A percentile compares a stretch with the other conserved stretches of the same genome.
Conservation (phyloP, 2,888 invertebrate species). For the Nemotelus pantherinus region DNA sequence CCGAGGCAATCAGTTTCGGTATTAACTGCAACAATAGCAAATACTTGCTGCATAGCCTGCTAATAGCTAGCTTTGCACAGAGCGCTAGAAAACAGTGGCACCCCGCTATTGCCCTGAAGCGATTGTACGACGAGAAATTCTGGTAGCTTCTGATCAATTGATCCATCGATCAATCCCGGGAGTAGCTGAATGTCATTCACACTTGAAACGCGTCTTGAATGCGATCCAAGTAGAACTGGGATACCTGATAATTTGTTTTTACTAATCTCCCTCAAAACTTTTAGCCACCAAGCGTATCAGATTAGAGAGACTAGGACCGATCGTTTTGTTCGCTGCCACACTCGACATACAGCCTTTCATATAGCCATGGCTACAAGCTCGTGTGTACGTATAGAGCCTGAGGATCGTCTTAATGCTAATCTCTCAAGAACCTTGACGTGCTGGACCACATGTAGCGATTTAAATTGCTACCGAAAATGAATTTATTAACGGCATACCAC, state of each 20-base stretch:
- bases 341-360: neutral
- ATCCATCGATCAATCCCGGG: slow-evolving; percentile 26
- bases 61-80: neutral
- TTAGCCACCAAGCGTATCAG: slow-evolving; percentile 32
- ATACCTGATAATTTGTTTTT: neutral
- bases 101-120: neutral
- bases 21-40: slow-evolving; percentile 20
- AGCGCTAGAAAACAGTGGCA: slow-evolving; percentile 22
- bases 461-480: slow-evolving; percentile 52
- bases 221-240: neutral
- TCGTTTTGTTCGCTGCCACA: slow-evolving; percentile 1
- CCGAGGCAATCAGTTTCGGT: slow-evolving; percentile 34
- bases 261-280: neutral
- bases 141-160: slow-evolving; percentile 29
- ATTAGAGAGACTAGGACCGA: slow-evolving; percentile 22
- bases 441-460: slow-evolving; percentile 50
- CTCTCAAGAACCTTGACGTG: slow-evolving; percentile 33
- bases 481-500: slow-evolving; percentile 47
- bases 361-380: neutral
- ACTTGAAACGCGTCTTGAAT: slow-evolving; percentile 26
- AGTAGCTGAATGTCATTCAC: slow-evolving; percentile 41
- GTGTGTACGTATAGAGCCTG: neutral
- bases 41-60: slow-evolving; percentile 7
- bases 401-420: slow-evolving; percentile 22
- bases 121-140: neutral